Percentiles rank a stretch among this genome's conserved stretches.
Evolutionary conservation across 2,113 vertebrate species (phyloP).

Genomic region (Lagopus muta): DNA sequence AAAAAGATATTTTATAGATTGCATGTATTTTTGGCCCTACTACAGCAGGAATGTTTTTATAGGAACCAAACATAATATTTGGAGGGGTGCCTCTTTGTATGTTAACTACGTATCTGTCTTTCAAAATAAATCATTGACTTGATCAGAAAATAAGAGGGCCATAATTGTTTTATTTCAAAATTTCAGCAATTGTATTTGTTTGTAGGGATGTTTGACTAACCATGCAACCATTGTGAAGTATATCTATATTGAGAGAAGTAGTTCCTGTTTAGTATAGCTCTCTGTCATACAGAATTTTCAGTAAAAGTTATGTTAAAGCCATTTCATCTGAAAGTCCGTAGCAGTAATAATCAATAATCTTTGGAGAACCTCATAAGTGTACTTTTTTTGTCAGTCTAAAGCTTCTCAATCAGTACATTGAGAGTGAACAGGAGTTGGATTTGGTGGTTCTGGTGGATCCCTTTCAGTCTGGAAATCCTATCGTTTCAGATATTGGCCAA

Average conservation of each 20-base stretch:
- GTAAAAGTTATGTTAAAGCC: background rate
- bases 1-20: background rate
- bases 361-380: background rate
- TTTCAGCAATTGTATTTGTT: background rate
- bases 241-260: background rate
- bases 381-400: background rate
- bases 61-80: background rate
- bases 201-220: background rate
- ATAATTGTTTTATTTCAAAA: background rate
- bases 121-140: background rate
- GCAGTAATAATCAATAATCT: background rate
- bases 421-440: background rate
- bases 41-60: background rate
- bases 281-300: background rate
- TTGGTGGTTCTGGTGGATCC: background rate
- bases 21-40: background rate
- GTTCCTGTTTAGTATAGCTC: background rate
- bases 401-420: background rate
- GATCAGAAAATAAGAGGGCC: background rate
- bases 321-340: fast-evolving
- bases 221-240: background rate
- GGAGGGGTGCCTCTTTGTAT: background rate
- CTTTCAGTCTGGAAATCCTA: background rate
- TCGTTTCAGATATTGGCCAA: background rate
- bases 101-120: background rate